A percentile compares a stretch with the other conserved stretches of the same genome.
Conservation (phyloP, 2,888 invertebrate species). For the Tubulanus polymorphus region DNA sequence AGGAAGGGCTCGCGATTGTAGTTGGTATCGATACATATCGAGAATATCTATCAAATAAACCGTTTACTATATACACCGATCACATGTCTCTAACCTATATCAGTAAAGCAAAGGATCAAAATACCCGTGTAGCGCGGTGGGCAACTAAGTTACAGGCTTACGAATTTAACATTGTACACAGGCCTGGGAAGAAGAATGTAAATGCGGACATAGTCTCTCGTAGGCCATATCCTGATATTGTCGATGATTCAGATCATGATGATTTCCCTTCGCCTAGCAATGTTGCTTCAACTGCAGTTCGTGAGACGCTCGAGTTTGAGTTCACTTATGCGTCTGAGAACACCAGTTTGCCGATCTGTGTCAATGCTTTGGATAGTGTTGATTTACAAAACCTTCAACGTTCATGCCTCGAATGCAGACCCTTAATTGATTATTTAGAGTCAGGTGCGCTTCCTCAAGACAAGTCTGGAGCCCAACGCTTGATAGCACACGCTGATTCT, state of each 20-base stretch:
- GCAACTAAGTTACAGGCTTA: slow-evolving; percentile 19
- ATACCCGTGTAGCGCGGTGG: slow-evolving; percentile 18
- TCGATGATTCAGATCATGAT: no score
- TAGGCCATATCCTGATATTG: no score
- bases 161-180: slow-evolving; percentile 15
- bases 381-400: no score
- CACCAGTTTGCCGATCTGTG: no score
- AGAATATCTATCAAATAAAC: slow-evolving; percentile 17
- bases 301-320: no score
- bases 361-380: no score
- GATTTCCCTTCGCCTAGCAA: no score
- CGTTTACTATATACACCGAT: slow-evolving; percentile 23
- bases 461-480: background rate
- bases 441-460: slow-evolving; percentile 10
- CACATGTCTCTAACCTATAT: slow-evolving; percentile 21
- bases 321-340: no score
- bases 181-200: slow-evolving; percentile 13
- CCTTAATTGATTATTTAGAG: slow-evolving; percentile 10
- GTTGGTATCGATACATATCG: slow-evolving; percentile 21
- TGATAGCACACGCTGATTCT: slow-evolving; percentile 7
- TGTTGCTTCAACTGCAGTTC: no score
- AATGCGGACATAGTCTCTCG: slow-evolving; percentile 17
- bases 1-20: slow-evolving; percentile 20
- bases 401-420: slow-evolving; percentile 12
- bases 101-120: slow-evolving; percentile 15